phyloP scores from a whole-genome alignment of 2,888 invertebrate genomes.

The Orthosia gracilis region DNA sequence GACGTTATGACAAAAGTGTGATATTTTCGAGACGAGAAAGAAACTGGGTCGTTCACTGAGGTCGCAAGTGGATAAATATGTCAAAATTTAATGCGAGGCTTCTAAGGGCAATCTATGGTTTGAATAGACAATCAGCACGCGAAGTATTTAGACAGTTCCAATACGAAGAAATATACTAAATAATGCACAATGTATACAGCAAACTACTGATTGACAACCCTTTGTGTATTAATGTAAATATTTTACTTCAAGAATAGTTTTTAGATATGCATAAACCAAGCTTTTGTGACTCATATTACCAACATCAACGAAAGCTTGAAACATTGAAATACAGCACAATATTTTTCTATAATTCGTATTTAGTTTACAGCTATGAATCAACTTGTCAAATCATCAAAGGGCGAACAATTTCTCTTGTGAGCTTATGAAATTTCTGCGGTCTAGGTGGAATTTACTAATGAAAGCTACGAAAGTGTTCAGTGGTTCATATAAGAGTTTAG shows the following conservation, averaged over 20 bases:
- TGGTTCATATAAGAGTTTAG: slow-evolving; percentile 27
- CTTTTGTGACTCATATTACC: slow-evolving; percentile 44
- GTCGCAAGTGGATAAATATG: slow-evolving; percentile 60
- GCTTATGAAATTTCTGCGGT: slow-evolving; percentile 66
- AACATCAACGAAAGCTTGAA: slow-evolving; percentile 27
- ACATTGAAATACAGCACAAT: slow-evolving; percentile 47
- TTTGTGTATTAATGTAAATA: slow-evolving; percentile 57
- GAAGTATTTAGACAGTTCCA: slow-evolving; percentile 19
- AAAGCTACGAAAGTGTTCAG: slow-evolving; percentile 46
- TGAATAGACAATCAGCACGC: slow-evolving; percentile 23
- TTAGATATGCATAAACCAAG: slow-evolving; percentile 47
- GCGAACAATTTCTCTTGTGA: slow-evolving; percentile 57
- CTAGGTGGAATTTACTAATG: slow-evolving; percentile 61
- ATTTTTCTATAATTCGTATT: slow-evolving; percentile 59
- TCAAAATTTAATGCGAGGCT: slow-evolving; percentile 48
- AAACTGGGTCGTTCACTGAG: slow-evolving; percentile 68
- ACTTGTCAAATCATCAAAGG: slow-evolving; percentile 66
- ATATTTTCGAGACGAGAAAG: slow-evolving; percentile 68
- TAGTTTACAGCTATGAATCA: slow-evolving; percentile 59
- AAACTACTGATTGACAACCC: slow-evolving; percentile 57
- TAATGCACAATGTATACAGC: slow-evolving; percentile 43
- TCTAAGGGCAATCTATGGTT: slow-evolving; percentile 18
- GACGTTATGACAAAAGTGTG: slow-evolving; percentile 63
- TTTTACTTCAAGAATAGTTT: slow-evolving; percentile 59
- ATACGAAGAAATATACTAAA: slow-evolving; percentile 47